Percentiles rank a stretch among this genome's conserved stretches.
Conservation (phyloP, 2,113 vertebrate genomes). For the Abramis brama region DNA sequence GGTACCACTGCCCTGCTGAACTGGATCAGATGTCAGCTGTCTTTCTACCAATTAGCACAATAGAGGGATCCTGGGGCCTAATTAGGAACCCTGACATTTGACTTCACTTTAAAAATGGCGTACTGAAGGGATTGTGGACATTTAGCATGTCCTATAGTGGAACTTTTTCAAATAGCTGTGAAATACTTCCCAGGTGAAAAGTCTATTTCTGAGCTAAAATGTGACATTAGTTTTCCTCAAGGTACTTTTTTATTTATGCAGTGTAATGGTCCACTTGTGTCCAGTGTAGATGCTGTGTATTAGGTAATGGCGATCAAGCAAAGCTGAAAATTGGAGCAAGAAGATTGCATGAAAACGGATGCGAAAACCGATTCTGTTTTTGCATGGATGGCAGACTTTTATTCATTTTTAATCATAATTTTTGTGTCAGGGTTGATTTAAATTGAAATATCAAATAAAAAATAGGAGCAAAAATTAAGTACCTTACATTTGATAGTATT, state of each 20-base stretch:
- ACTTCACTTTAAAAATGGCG: conserved; percentile 41
- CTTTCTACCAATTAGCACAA: conserved; percentile 41
- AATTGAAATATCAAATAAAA: not conserved
- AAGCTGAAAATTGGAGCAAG: no score
- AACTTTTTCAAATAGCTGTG: conserved; percentile 5
- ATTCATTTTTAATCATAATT: not conserved
- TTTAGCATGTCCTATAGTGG: not conserved
- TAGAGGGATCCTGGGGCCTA: conserved; percentile 44
- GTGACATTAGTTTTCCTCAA: not conserved
- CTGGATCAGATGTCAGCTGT: conserved; percentile 42
- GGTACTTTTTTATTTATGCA: not conserved
- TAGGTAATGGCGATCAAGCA: no score
- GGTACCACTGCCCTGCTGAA: conserved; percentile 33
- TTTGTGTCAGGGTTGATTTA: not conserved
- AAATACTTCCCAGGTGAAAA: not conserved
- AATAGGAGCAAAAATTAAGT: not conserved
- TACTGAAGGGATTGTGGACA: conserved; percentile 24
- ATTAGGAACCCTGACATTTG: conserved; percentile 56
- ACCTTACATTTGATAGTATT: not conserved
- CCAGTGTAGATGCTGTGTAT: no score
- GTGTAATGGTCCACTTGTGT: no score
- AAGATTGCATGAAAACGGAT: no score
- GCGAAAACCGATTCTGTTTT: not conserved
- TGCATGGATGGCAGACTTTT: not conserved
- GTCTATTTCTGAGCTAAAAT: not conserved